Conservation (phyloP, 1,140 invertebrate species). For the Magallana angulata region DNA sequence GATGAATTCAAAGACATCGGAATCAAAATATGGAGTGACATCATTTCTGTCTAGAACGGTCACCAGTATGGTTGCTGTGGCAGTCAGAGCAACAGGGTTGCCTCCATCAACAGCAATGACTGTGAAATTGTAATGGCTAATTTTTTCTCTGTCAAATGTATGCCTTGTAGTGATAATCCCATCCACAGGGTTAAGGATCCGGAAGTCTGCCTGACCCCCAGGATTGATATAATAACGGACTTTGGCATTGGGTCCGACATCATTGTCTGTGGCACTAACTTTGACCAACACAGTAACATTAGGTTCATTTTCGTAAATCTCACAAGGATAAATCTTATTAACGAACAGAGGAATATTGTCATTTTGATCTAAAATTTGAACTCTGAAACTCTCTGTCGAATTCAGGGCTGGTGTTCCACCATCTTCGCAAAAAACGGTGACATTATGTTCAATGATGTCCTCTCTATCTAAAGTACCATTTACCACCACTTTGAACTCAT, state of each 20-base stretch:
- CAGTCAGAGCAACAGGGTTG: constrained; percentile 84
- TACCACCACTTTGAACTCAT: constrained; percentile 64
- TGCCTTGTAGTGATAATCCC: constrained; percentile 62
- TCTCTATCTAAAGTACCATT: constrained; percentile 57
- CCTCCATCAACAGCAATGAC: constrained; percentile 62
- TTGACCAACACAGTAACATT: constrained; percentile 60
- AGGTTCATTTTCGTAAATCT: constrained; percentile 68
- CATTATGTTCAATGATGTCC: constrained; percentile 48
- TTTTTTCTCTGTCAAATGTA: constrained; percentile 66
- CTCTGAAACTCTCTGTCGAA: constrained; percentile 66
- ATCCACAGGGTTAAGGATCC: constrained; percentile 58
- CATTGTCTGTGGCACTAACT: constrained; percentile 71
- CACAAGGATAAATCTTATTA: constrained; percentile 54
- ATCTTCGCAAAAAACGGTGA: constrained; percentile 63
- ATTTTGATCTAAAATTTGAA: constrained; percentile 72
- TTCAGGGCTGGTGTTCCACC: constrained; percentile 64
- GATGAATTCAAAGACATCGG: constrained; percentile 93
- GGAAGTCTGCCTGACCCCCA: constrained; percentile 54
- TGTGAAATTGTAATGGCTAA: constrained; percentile 48
- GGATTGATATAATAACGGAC: constrained; percentile 60
- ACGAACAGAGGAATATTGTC: constrained; percentile 71
- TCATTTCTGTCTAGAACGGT: constrained; percentile 90
- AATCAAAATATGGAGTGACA: constrained; percentile 92
- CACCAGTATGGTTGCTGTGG: constrained; percentile 81
- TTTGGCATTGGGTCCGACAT: constrained; percentile 66